Evolutionary conservation across 2,797 vertebrate species (phyloP).

Genomic region (Rhinophrynus dorsalis): DNA sequence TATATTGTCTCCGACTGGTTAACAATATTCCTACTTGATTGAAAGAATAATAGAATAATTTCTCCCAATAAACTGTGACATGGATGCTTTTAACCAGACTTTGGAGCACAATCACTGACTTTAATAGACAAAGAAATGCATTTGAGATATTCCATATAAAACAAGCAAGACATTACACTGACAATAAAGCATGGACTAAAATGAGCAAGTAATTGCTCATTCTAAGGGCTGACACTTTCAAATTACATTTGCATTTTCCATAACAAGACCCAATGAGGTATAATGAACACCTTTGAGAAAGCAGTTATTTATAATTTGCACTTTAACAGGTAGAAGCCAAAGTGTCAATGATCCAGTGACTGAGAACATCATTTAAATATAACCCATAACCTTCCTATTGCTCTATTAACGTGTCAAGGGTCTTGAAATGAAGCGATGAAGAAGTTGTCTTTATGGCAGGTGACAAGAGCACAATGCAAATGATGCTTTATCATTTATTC

Average conservation of each 20-base stretch:
- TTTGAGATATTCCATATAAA: slow-evolving; percentile 55
- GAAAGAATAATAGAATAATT: too few relatives aligned
- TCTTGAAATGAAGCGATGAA: slow-evolving; percentile 69
- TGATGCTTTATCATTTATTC: slow-evolving; percentile 57
- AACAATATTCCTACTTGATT: too few relatives aligned
- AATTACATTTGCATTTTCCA: slow-evolving; percentile 67
- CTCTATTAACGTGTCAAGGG: slow-evolving; percentile 63
- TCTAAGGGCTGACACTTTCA: slow-evolving; percentile 57
- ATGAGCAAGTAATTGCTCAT: slow-evolving; percentile 56
- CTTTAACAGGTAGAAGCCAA: slow-evolving; percentile 65
- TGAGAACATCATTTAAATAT: slow-evolving; percentile 63
- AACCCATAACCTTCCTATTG: slow-evolving; percentile 61
- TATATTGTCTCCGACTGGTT: too few relatives aligned
- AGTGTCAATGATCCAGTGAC: slow-evolving; percentile 63
- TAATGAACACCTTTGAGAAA: slow-evolving; percentile 57
- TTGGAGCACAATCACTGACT: too few relatives aligned
- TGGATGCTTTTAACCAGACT: too few relatives aligned
- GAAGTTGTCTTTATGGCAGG: slow-evolving; percentile 56
- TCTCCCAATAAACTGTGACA: too few relatives aligned
- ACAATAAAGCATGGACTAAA: slow-evolving; percentile 52
- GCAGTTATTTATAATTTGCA: slow-evolving; percentile 63
- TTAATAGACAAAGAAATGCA: slow-evolving; percentile 12
- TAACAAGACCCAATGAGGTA: slow-evolving; percentile 59
- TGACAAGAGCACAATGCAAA: slow-evolving; percentile 55
- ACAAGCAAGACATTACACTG: slow-evolving; percentile 3